Conservation (phyloP, 2,797 vertebrate species). For the Lepus oiostolus region DNA sequence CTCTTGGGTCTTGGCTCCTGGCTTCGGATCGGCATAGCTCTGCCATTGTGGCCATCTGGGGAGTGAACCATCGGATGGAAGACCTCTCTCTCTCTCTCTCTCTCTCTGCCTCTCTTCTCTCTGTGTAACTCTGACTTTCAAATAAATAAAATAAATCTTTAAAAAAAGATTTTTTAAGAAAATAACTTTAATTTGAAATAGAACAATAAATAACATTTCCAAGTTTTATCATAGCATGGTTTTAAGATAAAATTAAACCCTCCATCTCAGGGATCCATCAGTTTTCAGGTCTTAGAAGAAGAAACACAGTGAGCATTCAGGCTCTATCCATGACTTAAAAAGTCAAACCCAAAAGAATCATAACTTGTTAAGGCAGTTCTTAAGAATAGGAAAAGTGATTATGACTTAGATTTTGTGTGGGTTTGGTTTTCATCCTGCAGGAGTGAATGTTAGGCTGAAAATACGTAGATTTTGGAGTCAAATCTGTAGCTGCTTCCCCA, state of each 20-base stretch:
- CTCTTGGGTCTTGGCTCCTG: no score
- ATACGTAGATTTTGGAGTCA: not conserved
- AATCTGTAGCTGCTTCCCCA: not conserved
- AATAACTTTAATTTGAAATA: conserved; percentile 54
- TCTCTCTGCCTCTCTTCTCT: no score
- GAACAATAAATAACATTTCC: conserved; percentile 51
- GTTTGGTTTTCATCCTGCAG: conserved; percentile 1
- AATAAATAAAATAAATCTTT: no score
- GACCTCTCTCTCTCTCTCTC: no score
- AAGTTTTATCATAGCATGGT: not conserved
- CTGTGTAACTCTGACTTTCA: no score
- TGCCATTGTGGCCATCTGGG: no score
- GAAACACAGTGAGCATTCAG: conserved; percentile 18
- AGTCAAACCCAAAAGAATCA: conserved; percentile 59
- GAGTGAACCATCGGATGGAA: no score
- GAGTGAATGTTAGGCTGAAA: conserved; percentile 8
- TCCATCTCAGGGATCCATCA: conserved; percentile 29
- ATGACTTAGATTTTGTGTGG: conserved; percentile 6
- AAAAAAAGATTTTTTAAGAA: not conserved
- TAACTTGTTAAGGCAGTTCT: conserved; percentile 57
- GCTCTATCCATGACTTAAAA: conserved; percentile 53
- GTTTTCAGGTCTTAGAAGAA: conserved; percentile 39
- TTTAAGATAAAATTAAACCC: conserved; percentile 63
- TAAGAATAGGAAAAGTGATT: conserved; percentile 64
- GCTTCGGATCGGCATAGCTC: no score